Percentiles rank a stretch among this genome's conserved stretches.
These are phyloP conservation scores for Trypoxylus dichotomus DNA, from an alignment of 1,140 invertebrate species.

Conservation along the genomic window DNA sequence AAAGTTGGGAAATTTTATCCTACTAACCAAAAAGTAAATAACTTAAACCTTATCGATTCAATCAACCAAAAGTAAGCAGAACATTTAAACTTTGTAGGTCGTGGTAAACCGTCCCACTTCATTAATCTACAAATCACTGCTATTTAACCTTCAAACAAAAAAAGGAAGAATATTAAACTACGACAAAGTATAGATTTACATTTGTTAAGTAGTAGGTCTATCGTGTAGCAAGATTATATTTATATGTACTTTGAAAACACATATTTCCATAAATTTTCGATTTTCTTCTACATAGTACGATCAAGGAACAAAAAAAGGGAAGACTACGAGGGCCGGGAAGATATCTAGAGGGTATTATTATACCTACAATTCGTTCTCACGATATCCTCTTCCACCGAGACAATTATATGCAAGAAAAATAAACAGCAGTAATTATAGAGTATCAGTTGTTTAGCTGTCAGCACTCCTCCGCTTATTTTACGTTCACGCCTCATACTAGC, in stretches of 20 bases:
- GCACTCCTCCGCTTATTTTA: conserved; percentile 27
- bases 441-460: conserved; percentile 30
- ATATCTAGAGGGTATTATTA: conserved; percentile 16
- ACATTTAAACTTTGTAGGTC: too few relatives aligned
- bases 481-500: conserved; percentile 23
- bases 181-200: too few relatives aligned
- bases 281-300: not conserved
- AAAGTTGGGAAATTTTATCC: too few relatives aligned
- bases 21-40: too few relatives aligned
- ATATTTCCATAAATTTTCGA: conserved; percentile 14
- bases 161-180: too few relatives aligned
- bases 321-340: not conserved
- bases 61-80: too few relatives aligned
- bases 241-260: not conserved
- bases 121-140: too few relatives aligned
- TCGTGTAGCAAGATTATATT: not conserved
- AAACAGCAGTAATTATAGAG: conserved; percentile 26
- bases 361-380: conserved; percentile 25
- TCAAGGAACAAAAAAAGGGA: not conserved
- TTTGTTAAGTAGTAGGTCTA: too few relatives aligned
- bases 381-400: conserved; percentile 13
- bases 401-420: conserved; percentile 28
- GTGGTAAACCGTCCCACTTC: too few relatives aligned
- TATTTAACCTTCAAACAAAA: too few relatives aligned
- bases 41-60: too few relatives aligned